Conservation (phyloP, 2,888 invertebrate species). For the Malthinus flaveolus region DNA sequence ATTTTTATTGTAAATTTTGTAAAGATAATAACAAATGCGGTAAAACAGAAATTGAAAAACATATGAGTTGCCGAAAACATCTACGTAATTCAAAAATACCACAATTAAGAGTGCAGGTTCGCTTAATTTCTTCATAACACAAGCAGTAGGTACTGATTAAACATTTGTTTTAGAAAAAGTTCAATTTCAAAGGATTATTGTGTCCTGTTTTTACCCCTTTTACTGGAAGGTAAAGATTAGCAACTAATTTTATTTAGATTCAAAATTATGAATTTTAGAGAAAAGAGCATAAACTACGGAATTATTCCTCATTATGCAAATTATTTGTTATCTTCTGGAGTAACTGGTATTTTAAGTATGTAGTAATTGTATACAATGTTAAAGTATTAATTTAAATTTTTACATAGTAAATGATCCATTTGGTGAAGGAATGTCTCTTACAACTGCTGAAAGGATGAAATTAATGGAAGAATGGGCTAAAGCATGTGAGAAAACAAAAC, state of each 20-base stretch:
- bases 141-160: background rate
- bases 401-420: conserved; percentile 40
- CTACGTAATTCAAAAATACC: conserved; percentile 36
- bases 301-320: conserved; percentile 36
- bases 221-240: conserved; percentile 33
- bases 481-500: conserved; percentile 35
- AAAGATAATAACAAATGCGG: conserved; percentile 51
- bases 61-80: conserved; percentile 50
- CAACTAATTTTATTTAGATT: background rate
- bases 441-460: conserved; percentile 36
- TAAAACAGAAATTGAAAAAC: conserved; percentile 49
- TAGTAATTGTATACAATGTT: background rate
- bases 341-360: conserved; percentile 41
- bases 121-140: background rate
- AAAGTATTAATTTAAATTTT: background rate
- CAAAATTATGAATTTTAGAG: conserved; percentile 31
- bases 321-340: conserved; percentile 37
- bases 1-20: conserved; percentile 52
- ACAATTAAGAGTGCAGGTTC: conserved; percentile 24
- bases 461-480: conserved; percentile 40
- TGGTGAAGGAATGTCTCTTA: conserved; percentile 43
- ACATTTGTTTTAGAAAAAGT: conserved; percentile 42
- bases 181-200: conserved; percentile 47
- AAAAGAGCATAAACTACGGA: conserved; percentile 40
- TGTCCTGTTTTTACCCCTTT: conserved; percentile 51